Evolutionary conservation across 2,113 vertebrate species (phyloP).

Genomic region (Neolamprologus falcicula): DNA sequence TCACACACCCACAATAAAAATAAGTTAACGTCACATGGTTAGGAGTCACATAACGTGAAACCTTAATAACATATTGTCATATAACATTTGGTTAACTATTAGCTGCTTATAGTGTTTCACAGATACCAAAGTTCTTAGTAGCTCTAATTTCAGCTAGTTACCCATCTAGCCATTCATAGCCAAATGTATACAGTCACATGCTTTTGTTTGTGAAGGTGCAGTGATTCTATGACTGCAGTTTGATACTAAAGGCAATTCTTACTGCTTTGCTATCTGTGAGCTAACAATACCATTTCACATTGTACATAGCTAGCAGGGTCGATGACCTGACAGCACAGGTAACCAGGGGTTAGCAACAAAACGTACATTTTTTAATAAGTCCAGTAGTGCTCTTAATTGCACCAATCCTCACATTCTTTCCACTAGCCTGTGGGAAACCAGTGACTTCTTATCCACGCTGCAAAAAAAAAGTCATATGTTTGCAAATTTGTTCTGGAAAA

Average conservation of each 20-base stretch:
- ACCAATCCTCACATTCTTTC: constrained; percentile 55
- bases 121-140: neutral
- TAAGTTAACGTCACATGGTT: neutral
- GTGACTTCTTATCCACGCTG: neutral
- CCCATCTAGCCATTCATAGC: neutral
- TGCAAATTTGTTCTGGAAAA: neutral
- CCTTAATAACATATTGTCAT: neutral
- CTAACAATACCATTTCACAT: neutral
- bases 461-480: neutral
- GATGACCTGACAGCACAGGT: neutral
- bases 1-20: neutral
- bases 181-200: neutral
- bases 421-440: constrained; percentile 20
- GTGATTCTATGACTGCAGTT: neutral
- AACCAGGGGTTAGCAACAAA: neutral
- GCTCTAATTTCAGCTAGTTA: neutral
- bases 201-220: neutral
- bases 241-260: neutral
- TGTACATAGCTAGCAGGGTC: neutral
- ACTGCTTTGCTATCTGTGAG: neutral
- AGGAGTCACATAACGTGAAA: neutral
- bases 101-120: neutral
- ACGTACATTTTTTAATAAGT: neutral
- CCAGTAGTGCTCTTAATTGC: neutral
- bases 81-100: neutral